Evolutionary conservation across 37 sponge, comb jelly and placozoan genomes (phyloP).

Genomic region (Bolinopsis microptera): DNA sequence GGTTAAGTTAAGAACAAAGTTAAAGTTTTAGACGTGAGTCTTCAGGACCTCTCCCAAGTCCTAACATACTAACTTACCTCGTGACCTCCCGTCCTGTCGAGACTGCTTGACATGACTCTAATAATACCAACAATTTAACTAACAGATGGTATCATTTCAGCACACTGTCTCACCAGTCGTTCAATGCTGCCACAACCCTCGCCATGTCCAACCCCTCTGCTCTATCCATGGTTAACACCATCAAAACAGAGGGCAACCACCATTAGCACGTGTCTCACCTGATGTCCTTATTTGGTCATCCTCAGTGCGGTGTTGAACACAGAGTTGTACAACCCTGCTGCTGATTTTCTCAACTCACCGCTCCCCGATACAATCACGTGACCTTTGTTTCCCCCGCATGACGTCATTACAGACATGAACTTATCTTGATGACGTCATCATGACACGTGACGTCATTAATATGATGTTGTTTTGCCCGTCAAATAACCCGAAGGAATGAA

Average conservation of each 20-base stretch:
- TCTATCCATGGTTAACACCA: neutral
- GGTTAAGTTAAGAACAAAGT: too few species aligned
- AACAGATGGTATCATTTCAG: too few species aligned
- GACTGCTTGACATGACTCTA: too few species aligned
- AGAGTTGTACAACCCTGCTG: neutral
- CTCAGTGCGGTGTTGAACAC: neutral
- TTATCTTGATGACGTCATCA: neutral
- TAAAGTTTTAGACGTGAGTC: too few species aligned
- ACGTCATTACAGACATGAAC: neutral
- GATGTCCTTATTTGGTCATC: neutral
- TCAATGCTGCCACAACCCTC: slow-evolving; percentile 5
- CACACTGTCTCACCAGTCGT: slow-evolving; percentile 36
- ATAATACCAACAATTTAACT: too few species aligned
- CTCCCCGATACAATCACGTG: too few species aligned
- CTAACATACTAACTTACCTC: too few species aligned
- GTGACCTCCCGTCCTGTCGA: too few species aligned
- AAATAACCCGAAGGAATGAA: neutral
- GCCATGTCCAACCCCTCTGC: slow-evolving; percentile 20
- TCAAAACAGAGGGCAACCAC: slow-evolving; percentile 18
- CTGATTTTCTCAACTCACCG: neutral
- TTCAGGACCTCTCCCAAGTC: too few species aligned
- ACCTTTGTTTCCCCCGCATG: neutral
- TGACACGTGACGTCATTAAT: neutral
- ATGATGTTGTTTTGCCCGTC: neutral
- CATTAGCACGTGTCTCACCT: neutral